phyloP scores from a whole-genome alignment of 2,113 vertebrate species.

The Cinclus mexicanus region DNA sequence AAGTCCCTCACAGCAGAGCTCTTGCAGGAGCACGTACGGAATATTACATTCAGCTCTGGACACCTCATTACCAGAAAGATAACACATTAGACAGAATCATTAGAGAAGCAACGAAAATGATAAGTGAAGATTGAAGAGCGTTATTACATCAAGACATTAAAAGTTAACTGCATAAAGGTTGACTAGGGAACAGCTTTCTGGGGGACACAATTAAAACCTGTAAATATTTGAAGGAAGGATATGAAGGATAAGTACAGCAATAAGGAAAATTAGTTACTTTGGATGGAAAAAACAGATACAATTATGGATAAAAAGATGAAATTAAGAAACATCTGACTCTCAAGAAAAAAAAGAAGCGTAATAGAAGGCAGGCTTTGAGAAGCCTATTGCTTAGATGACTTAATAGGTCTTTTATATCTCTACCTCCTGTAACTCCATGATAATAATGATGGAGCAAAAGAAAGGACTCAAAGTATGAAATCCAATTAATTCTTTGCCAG shows the following conservation, averaged over 20 bases:
- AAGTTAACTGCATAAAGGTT: conserved; percentile 1
- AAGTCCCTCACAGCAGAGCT: neutral
- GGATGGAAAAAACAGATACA: neutral
- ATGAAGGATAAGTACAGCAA: neutral
- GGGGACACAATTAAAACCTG: neutral
- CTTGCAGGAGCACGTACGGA: neutral
- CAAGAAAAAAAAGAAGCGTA: neutral
- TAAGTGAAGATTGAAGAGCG: conserved; percentile 15
- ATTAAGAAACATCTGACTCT: conserved; percentile 3
- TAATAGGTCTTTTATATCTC: conserved; percentile 56
- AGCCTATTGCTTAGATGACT: conserved; percentile 14
- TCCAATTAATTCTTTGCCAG: conserved; percentile 70
- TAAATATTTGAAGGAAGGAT: conserved; percentile 1
- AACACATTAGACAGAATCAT: conserved; percentile 31
- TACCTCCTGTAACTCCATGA: conserved; percentile 58
- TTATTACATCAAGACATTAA: neutral
- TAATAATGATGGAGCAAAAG: conserved; percentile 37
- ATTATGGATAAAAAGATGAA: neutral
- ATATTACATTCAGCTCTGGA: neutral
- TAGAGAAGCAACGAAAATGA: conserved; percentile 12
- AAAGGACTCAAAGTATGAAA: conserved; percentile 51
- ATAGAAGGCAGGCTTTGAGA: conserved; percentile 24
- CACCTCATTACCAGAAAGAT: conserved; percentile 49
- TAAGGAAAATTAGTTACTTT: neutral
- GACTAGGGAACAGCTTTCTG: neutral